Evolutionary conservation across 2,113 vertebrate species (phyloP).

Genomic region (Uropsilus gracilis): DNA sequence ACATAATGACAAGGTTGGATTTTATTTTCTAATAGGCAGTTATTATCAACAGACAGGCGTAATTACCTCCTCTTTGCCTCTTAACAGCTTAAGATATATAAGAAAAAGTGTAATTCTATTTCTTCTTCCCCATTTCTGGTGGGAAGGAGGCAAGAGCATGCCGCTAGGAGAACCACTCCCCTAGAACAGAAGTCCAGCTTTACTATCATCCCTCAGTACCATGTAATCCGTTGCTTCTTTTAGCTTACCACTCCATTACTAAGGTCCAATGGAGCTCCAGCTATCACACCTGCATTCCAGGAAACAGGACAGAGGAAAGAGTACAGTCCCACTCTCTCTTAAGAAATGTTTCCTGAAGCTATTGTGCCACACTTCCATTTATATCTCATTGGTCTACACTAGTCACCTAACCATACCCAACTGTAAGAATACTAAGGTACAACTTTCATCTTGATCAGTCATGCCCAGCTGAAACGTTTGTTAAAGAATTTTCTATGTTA

Average conservation of each 20-base stretch:
- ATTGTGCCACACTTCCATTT: neutral
- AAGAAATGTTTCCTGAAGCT: neutral
- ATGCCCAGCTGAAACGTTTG: neutral
- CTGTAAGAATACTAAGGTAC: neutral
- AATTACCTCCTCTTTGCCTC: neutral
- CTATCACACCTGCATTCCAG: neutral
- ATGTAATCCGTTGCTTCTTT: neutral
- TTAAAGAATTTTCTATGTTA: too few species aligned
- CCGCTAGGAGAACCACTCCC: neutral
- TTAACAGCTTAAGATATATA: neutral
- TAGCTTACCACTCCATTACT: neutral
- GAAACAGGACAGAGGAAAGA: neutral
- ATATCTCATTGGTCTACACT: neutral
- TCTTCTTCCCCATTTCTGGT: neutral
- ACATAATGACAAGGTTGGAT: neutral
- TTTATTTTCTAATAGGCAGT: neutral
- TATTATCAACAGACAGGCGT: too few species aligned
- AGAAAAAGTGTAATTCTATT: constrained; percentile 14
- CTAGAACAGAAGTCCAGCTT: neutral
- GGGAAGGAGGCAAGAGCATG: too few species aligned
- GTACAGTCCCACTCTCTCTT: neutral
- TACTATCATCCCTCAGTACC: neutral
- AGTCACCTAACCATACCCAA: neutral
- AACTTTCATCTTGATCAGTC: neutral
- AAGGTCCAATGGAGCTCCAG: neutral